A percentile compares a stretch with the other conserved stretches of the same genome.
Conservation (phyloP, 2,888 invertebrate genomes). For the Fragum sueziense region DNA sequence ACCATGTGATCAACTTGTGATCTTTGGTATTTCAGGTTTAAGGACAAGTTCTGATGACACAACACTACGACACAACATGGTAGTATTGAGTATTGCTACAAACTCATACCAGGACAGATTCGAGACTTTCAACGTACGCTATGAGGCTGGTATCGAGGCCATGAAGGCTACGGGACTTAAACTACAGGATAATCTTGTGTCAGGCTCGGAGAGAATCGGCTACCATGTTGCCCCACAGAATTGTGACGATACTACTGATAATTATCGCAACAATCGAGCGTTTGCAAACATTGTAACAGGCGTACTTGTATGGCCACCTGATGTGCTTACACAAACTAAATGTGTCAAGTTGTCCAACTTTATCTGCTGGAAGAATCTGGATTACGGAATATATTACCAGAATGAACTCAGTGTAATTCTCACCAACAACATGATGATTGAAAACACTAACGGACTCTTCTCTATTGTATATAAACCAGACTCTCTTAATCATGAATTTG, state of each 20-base stretch:
- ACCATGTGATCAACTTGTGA: too few species aligned
- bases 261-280: slow-evolving; percentile 66
- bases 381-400: slow-evolving; percentile 75
- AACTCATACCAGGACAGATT: slow-evolving; percentile 71
- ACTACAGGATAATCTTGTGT: slow-evolving; percentile 71
- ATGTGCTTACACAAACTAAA: not conserved
- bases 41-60: slow-evolving; percentile 65
- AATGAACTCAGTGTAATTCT: slow-evolving; percentile 45
- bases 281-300: slow-evolving; percentile 69
- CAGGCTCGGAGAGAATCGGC: slow-evolving; percentile 73
- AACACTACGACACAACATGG: slow-evolving; percentile 68
- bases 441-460: slow-evolving; percentile 73
- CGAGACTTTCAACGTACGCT: slow-evolving; percentile 66
- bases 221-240: slow-evolving; percentile 62
- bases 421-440: slow-evolving; percentile 65
- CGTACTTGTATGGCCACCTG: slow-evolving; percentile 13
- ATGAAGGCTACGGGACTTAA: slow-evolving; percentile 55
- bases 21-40: slow-evolving; percentile 71
- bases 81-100: slow-evolving; percentile 70
- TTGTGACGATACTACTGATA: slow-evolving; percentile 55
- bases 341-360: slow-evolving; percentile 71
- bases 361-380: slow-evolving; percentile 68
- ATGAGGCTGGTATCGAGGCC: slow-evolving; percentile 66
- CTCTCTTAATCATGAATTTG: slow-evolving; percentile 58
- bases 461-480: slow-evolving; percentile 69